Evolutionary conservation across 2,797 vertebrate species (phyloP), one percentile per base, ranked within the genome.

Genomic region (Sparidentex hasta): DNA sequence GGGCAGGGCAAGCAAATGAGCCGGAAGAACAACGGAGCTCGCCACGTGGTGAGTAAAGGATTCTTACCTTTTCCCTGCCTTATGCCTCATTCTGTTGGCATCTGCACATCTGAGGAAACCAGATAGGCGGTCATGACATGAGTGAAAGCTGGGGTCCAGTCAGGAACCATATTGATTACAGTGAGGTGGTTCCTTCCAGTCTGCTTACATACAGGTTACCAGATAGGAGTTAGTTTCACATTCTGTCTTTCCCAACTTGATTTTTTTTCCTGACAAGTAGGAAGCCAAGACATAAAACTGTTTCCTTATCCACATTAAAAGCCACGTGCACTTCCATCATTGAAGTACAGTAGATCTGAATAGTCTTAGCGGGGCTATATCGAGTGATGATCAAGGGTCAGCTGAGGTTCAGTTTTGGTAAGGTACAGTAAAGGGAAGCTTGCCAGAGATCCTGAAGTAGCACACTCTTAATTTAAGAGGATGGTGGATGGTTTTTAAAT

Each of bases 41-140:
- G 96, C 33, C 96, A 94, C 65, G 92, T 94, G 80, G 98, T 99
- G 91, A 97, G 98, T 96, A 68, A 23, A 76, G 11, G 14, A 2
- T 55, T 83, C 58, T 61, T 9, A 52, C 51, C 2, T 38, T 62
- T 68, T 77, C 25, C 7, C 21, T n/a, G 33, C 29, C 65, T 74
- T 27, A 55, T 75, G 62, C 65, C 18, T 89, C 58, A 57, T 79
- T 71, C 57, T 65, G 5, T 76, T 74, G 76, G 78, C 65, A 71
- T 90, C 79, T 91, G 82, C 86, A 63, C 72, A 66, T 74, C 9
- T 11, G 16, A 85, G 73, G 88, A 86, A 90, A 93, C 58, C 56
- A 20, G 81, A 92, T 65, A 85, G 51, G 38, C 54, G 55, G 67
- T 82, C 38, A 29, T 76, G 71, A 82, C 62, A 62, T 57, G 76